Percentiles rank a stretch among this genome's conserved stretches.
Evolutionary conservation across 2,113 vertebrate species (phyloP).

Genomic region (Pollimyrus isidori): DNA sequence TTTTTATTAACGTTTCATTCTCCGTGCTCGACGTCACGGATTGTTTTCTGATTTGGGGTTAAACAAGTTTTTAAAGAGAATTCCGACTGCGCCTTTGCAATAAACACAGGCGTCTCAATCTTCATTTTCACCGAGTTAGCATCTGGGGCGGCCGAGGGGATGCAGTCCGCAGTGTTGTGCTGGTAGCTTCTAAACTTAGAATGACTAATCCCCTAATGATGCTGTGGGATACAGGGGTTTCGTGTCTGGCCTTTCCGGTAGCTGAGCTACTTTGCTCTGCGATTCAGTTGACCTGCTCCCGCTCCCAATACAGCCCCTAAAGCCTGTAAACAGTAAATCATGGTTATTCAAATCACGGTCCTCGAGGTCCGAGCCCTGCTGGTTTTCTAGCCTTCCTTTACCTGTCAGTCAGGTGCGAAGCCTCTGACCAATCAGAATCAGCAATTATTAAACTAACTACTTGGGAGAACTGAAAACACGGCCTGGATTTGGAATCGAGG

Average conservation of each 20-base stretch:
- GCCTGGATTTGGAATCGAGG: no score
- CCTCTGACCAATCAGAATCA: no score
- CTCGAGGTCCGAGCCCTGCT: no score
- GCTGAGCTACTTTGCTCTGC: not conserved
- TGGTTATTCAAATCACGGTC: no score
- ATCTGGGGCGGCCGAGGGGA: not conserved
- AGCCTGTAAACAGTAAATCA: not conserved
- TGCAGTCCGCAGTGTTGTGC: not conserved
- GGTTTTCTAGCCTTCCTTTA: no score
- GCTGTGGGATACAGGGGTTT: not conserved
- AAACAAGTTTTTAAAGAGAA: not conserved
- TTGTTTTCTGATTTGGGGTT: not conserved
- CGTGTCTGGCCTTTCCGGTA: not conserved
- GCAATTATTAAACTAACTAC: no score
- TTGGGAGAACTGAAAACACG: no score
- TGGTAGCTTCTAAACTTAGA: not conserved
- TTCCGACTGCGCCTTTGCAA: not conserved
- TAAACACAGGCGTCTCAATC: not conserved
- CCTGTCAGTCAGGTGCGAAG: no score
- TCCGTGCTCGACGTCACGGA: not conserved
- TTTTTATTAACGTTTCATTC: not conserved
- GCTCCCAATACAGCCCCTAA: not conserved
- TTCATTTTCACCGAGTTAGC: not conserved
- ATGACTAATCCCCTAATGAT: not conserved
- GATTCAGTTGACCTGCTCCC: not conserved